Evolutionary conservation across 1,140 invertebrate genomes (phyloP).

Genomic region (Drosophila nebulosa): DNA sequence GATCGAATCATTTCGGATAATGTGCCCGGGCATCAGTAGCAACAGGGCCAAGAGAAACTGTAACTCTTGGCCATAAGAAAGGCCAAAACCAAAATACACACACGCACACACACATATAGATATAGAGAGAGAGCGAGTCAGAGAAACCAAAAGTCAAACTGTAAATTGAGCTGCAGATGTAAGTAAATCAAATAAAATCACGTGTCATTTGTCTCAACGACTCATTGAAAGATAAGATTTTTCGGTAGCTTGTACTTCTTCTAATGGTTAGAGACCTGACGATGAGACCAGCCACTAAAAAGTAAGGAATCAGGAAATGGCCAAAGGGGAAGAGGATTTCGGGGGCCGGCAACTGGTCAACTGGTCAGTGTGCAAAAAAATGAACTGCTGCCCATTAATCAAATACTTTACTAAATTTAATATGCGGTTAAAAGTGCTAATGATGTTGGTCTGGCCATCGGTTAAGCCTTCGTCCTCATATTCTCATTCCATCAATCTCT

Average conservation of each 20-base stretch:
- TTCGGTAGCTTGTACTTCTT: slow-evolving; percentile 44
- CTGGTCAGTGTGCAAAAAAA: slow-evolving; percentile 47
- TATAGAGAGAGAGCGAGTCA: slow-evolving; percentile 28
- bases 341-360: background rate
- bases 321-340: background rate
- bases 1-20: slow-evolving; percentile 78
- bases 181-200: slow-evolving; percentile 81
- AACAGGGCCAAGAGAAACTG: slow-evolving; percentile 34
- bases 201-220: slow-evolving; percentile 75
- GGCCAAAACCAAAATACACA: slow-evolving; percentile 24
- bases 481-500: slow-evolving; percentile 6
- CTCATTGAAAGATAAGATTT: slow-evolving; percentile 73
- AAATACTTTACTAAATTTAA: slow-evolving; percentile 72
- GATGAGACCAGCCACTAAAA: background rate
- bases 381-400: slow-evolving; percentile 65
- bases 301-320: background rate
- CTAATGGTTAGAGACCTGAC: background rate
- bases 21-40: slow-evolving; percentile 49
- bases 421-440: slow-evolving; percentile 80
- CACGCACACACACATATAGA: background rate
- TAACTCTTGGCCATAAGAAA: slow-evolving; percentile 63
- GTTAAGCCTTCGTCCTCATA: slow-evolving; percentile 39
- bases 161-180: slow-evolving; percentile 79
- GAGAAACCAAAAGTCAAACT: slow-evolving; percentile 71
- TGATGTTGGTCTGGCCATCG: slow-evolving; percentile 70